phyloP scores from a whole-genome alignment of 2,113 vertebrate species.

The Erpornis zantholeuca region DNA sequence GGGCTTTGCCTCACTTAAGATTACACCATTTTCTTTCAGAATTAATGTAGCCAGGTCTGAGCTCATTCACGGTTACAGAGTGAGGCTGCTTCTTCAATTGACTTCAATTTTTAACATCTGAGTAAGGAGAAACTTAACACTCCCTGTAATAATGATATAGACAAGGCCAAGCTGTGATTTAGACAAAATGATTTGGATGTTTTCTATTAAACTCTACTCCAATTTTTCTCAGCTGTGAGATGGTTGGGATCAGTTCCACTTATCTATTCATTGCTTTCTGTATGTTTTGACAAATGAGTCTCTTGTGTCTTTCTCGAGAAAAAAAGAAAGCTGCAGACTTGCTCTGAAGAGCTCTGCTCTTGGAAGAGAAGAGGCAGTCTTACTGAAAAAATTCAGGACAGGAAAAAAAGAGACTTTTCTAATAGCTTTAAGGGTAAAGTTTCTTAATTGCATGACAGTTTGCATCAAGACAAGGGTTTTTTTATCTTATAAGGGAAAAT shows the following conservation, averaged over 20 bases:
- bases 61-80: not conserved
- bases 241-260: not conserved
- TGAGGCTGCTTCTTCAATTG: not conserved
- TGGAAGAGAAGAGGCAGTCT: not conserved
- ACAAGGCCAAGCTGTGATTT: not conserved
- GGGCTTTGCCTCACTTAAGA: not conserved
- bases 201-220: not conserved
- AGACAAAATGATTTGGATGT: not conserved
- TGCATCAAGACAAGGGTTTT: not conserved
- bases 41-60: not conserved
- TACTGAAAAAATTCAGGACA: not conserved
- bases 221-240: not conserved
- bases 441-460: not conserved
- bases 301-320: not conserved
- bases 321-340: not conserved
- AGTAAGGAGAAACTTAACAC: not conserved
- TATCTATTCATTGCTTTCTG: not conserved
- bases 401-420: not conserved
- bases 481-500: not conserved
- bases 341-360: not conserved
- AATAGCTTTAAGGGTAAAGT: not conserved
- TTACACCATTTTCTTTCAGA: not conserved
- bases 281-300: conserved; percentile 1
- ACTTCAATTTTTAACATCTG: not conserved
- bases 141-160: not conserved